Base-by-base conservation (phyloP, 2,888 invertebrate species). In the Heteromyza rotundicornis region DNA sequence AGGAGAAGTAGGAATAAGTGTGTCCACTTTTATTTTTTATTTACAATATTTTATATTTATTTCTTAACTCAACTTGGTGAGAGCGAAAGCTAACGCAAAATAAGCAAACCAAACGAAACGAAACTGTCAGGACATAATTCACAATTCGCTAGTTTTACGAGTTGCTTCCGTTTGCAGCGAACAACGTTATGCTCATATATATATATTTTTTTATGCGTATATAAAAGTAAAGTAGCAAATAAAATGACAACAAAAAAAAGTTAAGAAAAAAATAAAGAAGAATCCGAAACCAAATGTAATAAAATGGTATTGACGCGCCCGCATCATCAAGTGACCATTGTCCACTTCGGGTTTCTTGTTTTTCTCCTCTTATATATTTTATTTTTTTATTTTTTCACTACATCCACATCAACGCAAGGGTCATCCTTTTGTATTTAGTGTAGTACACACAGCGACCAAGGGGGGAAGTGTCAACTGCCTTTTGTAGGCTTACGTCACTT, bases 111-210 rank as follows among this genome's bases (percentile, higher is more conserved):
- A 19, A 14, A 55, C 14, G 2, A 14, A 32, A 50, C 16, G 19
- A 49, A 47, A 32, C 10, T 47, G 24, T 64, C 68, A 70, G 72
- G 72, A 74, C 75, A 76, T 80, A 78, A 80, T 78, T 78, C 78
- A 80, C 78, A 78, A 80, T 79, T 78, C 79, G 79, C 77, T 80
- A 77, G 78, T 80, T 79, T 79, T 79, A 79, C 77, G 79, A 79
- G 74, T 72, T 72, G 76, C 72, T 79, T 80, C 79, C 79, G 80
- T 78, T 68, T 60, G 40, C 3, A 12, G n/a, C 40, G 40, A 14
- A 14, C 40, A 40, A 3, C 40, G 10, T n/a, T n/a, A 20, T 12
- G n/a, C 22, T 35, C 14, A 35, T 20, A 19, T 2, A 32, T 24
- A 10, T 40, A 2, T 40, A 36, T 54, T 54, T 40, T 53, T 55